phyloP scores from a whole-genome alignment of 2,888 invertebrate species.

The Lamellibrachia satsuma region DNA sequence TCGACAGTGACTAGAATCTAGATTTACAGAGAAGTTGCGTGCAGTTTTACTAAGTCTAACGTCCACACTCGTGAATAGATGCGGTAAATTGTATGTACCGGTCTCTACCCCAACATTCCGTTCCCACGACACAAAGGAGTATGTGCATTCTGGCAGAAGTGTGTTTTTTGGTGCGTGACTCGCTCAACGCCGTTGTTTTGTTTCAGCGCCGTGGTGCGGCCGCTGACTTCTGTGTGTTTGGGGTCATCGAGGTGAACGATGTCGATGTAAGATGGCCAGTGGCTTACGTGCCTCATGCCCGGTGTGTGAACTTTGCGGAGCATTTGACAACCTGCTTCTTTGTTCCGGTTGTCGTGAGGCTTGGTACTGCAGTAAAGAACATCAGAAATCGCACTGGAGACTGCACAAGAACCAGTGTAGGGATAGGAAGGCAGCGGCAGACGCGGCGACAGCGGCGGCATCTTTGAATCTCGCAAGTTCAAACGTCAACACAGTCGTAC shows the following conservation, averaged over 20 bases:
- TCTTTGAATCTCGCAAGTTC: not conserved
- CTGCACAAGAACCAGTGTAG: constrained; percentile 52
- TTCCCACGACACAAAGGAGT: not conserved
- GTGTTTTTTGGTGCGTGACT: not conserved
- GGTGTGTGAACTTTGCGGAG: constrained; percentile 56
- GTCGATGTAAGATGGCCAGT: constrained; percentile 19
- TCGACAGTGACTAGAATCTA: not conserved
- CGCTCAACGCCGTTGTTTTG: not conserved
- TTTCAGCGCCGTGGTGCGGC: not conserved
- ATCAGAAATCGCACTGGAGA: constrained; percentile 58
- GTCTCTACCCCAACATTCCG: not conserved
- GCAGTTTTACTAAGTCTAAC: not conserved
- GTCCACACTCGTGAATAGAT: not conserved
- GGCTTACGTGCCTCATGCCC: constrained; percentile 23
- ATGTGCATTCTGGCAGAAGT: not conserved
- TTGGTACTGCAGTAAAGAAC: constrained; percentile 59
- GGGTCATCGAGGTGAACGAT: constrained; percentile 1
- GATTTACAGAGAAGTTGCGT: not conserved
- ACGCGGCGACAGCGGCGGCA: not conserved
- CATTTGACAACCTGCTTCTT: constrained; percentile 52
- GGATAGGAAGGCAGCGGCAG: not conserved
- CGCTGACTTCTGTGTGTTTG: not conserved
- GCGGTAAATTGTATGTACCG: not conserved
- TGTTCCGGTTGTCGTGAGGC: constrained; percentile 55
- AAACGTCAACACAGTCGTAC: not conserved